Evolutionary conservation across 2,113 vertebrate species (phyloP).

Genomic region (Festucalex cinctus): DNA sequence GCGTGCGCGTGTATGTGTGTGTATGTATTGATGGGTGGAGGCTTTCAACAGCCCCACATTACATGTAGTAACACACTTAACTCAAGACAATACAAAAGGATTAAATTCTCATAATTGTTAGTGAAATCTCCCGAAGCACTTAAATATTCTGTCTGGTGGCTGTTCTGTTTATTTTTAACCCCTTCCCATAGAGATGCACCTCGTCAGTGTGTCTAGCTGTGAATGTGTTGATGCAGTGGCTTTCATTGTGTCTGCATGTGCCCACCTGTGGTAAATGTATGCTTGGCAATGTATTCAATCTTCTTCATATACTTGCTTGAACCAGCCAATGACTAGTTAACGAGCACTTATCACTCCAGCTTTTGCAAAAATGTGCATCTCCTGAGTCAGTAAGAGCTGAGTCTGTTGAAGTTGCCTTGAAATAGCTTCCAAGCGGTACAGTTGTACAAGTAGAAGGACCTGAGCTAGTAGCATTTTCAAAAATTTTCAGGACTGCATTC

Average conservation of each 20-base stretch:
- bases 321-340: background rate
- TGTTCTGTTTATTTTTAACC: background rate
- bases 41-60: background rate
- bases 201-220: background rate
- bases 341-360: background rate
- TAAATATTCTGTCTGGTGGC: background rate
- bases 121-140: background rate
- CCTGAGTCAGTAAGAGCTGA: background rate
- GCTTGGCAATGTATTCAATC: background rate
- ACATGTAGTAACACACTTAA: background rate
- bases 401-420: background rate
- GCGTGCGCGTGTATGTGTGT: background rate
- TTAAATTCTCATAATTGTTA: background rate
- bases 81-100: background rate
- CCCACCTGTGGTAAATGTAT: too few species aligned
- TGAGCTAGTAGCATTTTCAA: background rate
- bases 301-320: background rate
- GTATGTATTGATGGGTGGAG: slow-evolving; percentile 3
- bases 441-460: background rate
- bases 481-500: too few species aligned
- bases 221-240: background rate
- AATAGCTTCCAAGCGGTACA: too few species aligned
- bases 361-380: background rate
- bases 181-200: background rate
- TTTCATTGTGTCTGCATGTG: background rate